Base-by-base conservation (phyloP, 2,113 vertebrate genomes). In the Cyanoderma ruficeps region DNA sequence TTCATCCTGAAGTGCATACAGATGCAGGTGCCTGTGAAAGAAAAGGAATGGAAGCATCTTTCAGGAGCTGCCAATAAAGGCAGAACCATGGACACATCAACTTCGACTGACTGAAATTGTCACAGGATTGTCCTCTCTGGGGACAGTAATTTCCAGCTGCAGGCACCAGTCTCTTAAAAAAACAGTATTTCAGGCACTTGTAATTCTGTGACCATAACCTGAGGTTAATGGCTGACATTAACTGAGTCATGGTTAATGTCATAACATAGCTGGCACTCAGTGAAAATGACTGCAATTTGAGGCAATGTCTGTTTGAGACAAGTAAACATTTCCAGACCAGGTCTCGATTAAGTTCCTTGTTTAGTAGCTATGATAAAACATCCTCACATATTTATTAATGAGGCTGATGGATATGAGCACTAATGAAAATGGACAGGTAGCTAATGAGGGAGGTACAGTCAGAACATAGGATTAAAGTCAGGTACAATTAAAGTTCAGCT, bases 401-500 rank as follows among this genome's bases (percentile, higher is more conserved):
- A 95, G 65, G 47, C 37, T 93, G 94, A 95, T 64, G 72, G 83
- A 96, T 95, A 94, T 22, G 63, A 84, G 41, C 8, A 11, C 72
- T 97, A 93, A 96, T 96, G 88, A 95, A 97, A 95, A 97, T 67
- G 78, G 94, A 93, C 86, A 69, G 85, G 49, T 77, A 90, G 90
- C 82, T 93, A 96, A 94, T 87, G 95, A 94, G 85, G 96, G 83
- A 96, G 90, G 87, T 95, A 75, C 90, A 93, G 63, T 69, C 70
- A 86, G 90, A 93, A 93, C 92, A 93, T 5, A 87, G 86, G 85
- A 96, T 90, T 92, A 86, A 91, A 95, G 90, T 96, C 77, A 89
- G 93, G 86, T 93, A 83, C 92, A 93, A 96, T 77, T 96, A 90
- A 93, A 96, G 93, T 95, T 95, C 92, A 96, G 93, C 56, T 97